phyloP scores from a whole-genome alignment of 2,888 invertebrate species.

The Dasysyrphus tricinctus region DNA sequence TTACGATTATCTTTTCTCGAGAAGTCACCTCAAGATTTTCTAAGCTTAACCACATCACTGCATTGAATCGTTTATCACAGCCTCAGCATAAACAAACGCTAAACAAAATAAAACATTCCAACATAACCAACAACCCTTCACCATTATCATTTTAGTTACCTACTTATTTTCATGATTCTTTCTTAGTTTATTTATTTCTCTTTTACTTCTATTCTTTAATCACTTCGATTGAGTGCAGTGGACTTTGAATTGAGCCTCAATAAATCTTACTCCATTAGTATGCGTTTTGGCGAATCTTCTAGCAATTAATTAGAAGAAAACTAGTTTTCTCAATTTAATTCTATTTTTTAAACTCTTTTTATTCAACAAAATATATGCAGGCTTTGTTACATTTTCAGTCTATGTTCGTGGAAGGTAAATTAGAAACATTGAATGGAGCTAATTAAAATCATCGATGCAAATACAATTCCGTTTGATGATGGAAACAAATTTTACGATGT shows the following conservation, averaged over 20 bases:
- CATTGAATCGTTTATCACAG: too few relatives aligned
- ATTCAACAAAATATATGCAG: constrained; percentile 24
- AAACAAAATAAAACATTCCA: too few relatives aligned
- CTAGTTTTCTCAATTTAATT: neutral
- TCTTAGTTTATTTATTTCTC: too few relatives aligned
- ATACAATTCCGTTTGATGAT: constrained; percentile 17
- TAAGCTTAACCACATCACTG: too few relatives aligned
- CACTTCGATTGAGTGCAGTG: constrained; percentile 7
- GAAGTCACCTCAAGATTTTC: too few relatives aligned
- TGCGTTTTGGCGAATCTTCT: constrained; percentile 37
- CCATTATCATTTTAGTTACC: too few relatives aligned
- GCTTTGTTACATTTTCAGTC: constrained; percentile 25
- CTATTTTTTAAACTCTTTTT: neutral
- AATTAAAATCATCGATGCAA: constrained; percentile 62
- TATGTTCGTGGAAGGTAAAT: constrained; percentile 29
- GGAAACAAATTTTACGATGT: neutral
- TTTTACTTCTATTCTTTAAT: neutral
- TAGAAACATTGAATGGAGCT: constrained; percentile 53
- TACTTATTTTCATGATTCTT: too few relatives aligned
- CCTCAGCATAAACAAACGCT: too few relatives aligned
- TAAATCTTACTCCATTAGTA: constrained; percentile 37
- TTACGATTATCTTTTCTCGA: too few relatives aligned
- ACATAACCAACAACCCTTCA: too few relatives aligned
- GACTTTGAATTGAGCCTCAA: constrained; percentile 41
- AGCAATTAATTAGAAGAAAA: constrained; percentile 13